phyloP scores from a whole-genome alignment of 2,888 invertebrate species.

The Lutraria lutraria region DNA sequence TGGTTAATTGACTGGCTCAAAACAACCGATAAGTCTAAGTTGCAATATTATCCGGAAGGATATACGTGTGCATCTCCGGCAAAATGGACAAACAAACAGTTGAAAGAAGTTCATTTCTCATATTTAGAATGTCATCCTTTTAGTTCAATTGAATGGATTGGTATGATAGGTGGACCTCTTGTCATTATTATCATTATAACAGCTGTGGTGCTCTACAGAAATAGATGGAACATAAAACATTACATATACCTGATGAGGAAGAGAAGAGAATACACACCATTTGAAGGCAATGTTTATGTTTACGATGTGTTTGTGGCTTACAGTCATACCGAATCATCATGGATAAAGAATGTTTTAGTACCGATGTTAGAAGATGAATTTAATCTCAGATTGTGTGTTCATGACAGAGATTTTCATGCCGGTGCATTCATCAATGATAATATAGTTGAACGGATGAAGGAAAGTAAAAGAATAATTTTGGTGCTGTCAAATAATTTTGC shows the following conservation, averaged over 20 bases:
- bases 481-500: constrained; percentile 36
- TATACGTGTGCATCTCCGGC: background rate
- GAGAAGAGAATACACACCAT: background rate
- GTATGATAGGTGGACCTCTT: background rate
- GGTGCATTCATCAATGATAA: constrained; percentile 27
- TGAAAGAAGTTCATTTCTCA: constrained; percentile 1
- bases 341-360: background rate
- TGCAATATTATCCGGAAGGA: background rate
- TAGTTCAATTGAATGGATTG: background rate
- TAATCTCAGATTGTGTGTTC: constrained; percentile 3
- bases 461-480: constrained; percentile 33
- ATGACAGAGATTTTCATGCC: constrained; percentile 29
- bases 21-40: background rate
- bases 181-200: background rate
- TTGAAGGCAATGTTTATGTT: background rate
- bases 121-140: constrained; percentile 32
- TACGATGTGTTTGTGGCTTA: constrained; percentile 34
- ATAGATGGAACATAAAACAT: constrained; percentile 30
- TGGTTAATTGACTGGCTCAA: constrained; percentile 29
- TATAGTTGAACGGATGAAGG: background rate
- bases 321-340: background rate
- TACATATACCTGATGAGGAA: constrained; percentile 28
- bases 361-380: constrained; percentile 13
- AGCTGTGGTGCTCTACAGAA: background rate
- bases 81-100: background rate